Evolutionary conservation across 2,888 invertebrate species (phyloP).

Genomic region (Cryptus viduatorius): DNA sequence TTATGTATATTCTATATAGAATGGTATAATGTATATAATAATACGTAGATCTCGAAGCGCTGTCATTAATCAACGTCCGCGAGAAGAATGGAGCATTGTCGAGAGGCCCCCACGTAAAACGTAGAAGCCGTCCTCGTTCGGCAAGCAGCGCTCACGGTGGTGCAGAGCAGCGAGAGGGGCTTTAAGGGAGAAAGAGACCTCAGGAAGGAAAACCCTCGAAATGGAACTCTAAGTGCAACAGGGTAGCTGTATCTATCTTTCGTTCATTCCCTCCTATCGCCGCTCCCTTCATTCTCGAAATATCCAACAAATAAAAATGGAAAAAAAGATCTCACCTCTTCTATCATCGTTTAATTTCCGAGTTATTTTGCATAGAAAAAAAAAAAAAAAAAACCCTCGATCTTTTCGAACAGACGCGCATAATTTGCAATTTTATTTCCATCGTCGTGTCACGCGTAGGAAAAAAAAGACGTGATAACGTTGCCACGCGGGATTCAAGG

Average conservation of each 20-base stretch:
- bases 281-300: neutral
- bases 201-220: conserved; percentile 76
- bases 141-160: conserved; percentile 22
- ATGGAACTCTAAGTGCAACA: conserved; percentile 75
- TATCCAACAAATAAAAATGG: conserved; percentile 10
- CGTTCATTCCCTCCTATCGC: conserved; percentile 38
- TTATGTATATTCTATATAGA: conserved; percentile 22
- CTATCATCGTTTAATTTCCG: conserved; percentile 10
- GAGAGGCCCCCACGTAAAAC: conserved; percentile 63
- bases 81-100: conserved; percentile 79
- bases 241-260: conserved; percentile 55
- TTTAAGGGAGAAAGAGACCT: conserved; percentile 65
- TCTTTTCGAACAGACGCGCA: neutral
- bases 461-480: neutral
- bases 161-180: conserved; percentile 1
- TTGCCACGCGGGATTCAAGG: conserved; percentile 19
- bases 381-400: neutral
- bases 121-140: conserved; percentile 37
- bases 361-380: neutral
- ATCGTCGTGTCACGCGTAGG: neutral
- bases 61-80: conserved; percentile 80
- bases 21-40: conserved; percentile 18
- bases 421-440: conserved; percentile 12
- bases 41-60: conserved; percentile 52
- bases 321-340: conserved; percentile 38